Conservation (phyloP, 2,113 vertebrate genomes). For the Hepsetus odoe region DNA sequence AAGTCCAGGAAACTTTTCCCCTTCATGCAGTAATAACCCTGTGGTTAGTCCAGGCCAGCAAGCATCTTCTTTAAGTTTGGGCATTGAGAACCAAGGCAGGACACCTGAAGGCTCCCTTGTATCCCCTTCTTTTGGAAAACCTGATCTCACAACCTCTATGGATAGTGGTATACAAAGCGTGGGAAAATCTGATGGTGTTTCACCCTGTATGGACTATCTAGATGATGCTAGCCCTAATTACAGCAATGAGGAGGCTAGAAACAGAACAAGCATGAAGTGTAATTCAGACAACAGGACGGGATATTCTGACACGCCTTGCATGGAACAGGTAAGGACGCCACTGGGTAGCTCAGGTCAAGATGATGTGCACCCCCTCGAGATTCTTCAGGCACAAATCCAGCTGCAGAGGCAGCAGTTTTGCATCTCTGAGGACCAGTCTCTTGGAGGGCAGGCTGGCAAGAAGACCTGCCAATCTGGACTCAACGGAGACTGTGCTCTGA, state of each 20-base stretch:
- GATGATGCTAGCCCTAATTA: slow-evolving; percentile 92
- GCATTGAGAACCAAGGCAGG: slow-evolving; percentile 81
- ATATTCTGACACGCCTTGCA: slow-evolving; percentile 84
- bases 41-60: slow-evolving; percentile 91
- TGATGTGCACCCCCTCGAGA: slow-evolving; percentile 97
- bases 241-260: slow-evolving; percentile 84
- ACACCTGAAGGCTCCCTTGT: slow-evolving; percentile 90
- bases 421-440: slow-evolving; percentile 98
- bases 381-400: slow-evolving; percentile 99
- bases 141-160: slow-evolving; percentile 93
- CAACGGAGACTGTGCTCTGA: slow-evolving; percentile 86
- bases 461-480: slow-evolving; percentile 82
- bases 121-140: slow-evolving; percentile 91
- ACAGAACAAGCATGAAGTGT: slow-evolving; percentile 40
- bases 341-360: slow-evolving; percentile 88
- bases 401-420: slow-evolving; percentile 98
- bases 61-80: slow-evolving; percentile 69
- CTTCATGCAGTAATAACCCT: slow-evolving; percentile 83
- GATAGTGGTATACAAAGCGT: slow-evolving; percentile 94
- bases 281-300: slow-evolving; percentile 71
- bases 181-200: slow-evolving; percentile 88
- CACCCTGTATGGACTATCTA: slow-evolving; percentile 90
- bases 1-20: slow-evolving; percentile 95
- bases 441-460: slow-evolving; percentile 89
- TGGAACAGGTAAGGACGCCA: slow-evolving; percentile 91